phyloP scores from a whole-genome alignment of 2,888 invertebrate genomes.

The Acanthosoma haemorrhoidale region DNA sequence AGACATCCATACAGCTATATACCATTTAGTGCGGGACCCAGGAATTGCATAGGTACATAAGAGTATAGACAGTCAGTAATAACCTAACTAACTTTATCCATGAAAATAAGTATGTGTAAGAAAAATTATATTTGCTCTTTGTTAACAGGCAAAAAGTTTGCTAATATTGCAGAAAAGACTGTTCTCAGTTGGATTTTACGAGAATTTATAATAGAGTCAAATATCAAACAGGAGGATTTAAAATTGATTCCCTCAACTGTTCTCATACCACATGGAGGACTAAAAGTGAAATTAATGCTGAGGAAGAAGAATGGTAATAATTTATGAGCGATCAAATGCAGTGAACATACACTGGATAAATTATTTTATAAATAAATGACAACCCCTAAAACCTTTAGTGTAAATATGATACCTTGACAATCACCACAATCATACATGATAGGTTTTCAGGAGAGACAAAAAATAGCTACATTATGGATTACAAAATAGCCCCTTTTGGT shows the following conservation, averaged over 20 bases:
- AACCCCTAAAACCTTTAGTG: too few relatives aligned
- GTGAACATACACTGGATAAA: too few relatives aligned
- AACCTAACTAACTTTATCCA: neutral
- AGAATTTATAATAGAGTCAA: slow-evolving; percentile 10
- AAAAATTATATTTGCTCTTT: too few relatives aligned
- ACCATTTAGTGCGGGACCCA: slow-evolving; percentile 60
- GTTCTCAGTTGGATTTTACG: slow-evolving; percentile 15
- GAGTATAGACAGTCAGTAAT: too few relatives aligned
- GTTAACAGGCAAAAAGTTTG: slow-evolving; percentile 15
- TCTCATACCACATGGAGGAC: neutral
- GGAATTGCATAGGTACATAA: slow-evolving; percentile 56
- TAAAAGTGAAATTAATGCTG: neutral
- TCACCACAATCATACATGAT: too few relatives aligned
- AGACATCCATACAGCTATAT: slow-evolving; percentile 44
- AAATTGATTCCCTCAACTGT: neutral
- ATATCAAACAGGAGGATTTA: neutral
- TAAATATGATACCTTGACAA: too few relatives aligned
- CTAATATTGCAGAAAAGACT: slow-evolving; percentile 7
- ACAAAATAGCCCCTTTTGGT: too few relatives aligned
- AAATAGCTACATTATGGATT: too few relatives aligned
- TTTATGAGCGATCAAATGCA: too few relatives aligned
- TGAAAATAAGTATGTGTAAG: neutral
- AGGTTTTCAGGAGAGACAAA: too few relatives aligned
- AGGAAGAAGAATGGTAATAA: neutral
- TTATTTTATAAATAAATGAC: too few relatives aligned